Evolutionary conservation across 1,140 invertebrate species (phyloP).

Genomic region (Sitobion miscanthi): DNA sequence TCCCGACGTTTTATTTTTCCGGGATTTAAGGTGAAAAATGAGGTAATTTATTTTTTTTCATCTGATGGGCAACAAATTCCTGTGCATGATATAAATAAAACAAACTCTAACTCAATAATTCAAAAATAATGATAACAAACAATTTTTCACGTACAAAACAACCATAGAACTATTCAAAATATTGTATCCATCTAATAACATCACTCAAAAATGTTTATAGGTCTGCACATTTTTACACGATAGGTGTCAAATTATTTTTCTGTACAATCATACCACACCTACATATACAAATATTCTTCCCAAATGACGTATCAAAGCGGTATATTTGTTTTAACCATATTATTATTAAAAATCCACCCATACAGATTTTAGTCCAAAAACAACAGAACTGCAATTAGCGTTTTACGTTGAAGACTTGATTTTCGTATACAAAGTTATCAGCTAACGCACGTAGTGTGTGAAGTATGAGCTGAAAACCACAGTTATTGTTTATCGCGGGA

Average conservation of each 20-base stretch:
- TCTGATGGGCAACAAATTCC: background rate
- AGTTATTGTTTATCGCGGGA: background rate
- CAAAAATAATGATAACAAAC: background rate
- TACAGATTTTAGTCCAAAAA: background rate
- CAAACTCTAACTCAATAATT: background rate
- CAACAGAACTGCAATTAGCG: background rate
- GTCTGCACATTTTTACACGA: background rate
- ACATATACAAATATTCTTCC: background rate
- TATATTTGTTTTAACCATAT: background rate
- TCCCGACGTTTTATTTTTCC: background rate
- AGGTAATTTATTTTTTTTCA: slow-evolving; percentile 15
- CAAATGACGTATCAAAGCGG: background rate
- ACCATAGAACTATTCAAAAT: background rate
- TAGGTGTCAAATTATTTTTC: background rate
- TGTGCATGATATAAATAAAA: background rate
- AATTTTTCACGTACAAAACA: background rate
- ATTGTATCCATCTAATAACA: background rate
- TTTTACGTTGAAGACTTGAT: background rate
- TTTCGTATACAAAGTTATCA: background rate
- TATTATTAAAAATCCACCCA: too few species aligned
- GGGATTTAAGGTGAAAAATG: slow-evolving; percentile 35
- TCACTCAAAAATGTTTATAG: background rate
- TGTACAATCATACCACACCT: background rate
- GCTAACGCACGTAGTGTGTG: background rate
- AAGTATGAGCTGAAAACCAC: background rate